Percentiles rank a stretch among this genome's conserved stretches.
Evolutionary conservation across 2,113 vertebrate genomes (phyloP).

Genomic region (Hippolais icterina): DNA sequence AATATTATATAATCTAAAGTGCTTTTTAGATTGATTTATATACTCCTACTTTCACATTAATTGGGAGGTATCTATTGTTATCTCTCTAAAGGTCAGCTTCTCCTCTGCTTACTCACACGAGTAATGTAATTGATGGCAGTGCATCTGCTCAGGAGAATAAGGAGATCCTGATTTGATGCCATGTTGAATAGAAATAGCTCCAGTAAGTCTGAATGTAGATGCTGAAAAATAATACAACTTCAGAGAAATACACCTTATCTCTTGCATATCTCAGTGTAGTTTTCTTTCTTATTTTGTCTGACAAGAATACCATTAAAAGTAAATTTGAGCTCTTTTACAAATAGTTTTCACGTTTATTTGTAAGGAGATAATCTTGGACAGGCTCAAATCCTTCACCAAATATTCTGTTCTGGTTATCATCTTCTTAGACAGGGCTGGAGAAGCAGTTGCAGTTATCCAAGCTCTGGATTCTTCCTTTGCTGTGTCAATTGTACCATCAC

Average conservation of each 20-base stretch:
- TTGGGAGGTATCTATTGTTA: conserved; percentile 40
- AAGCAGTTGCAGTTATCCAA: neutral
- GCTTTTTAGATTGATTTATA: conserved; percentile 58
- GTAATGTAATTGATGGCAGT: conserved; percentile 35
- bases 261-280: neutral
- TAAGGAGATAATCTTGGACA: neutral
- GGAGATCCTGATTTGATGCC: neutral
- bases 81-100: conserved; percentile 48
- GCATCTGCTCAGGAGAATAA: neutral
- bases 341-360: neutral
- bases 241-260: neutral
- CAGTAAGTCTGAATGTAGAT: neutral
- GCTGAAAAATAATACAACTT: neutral
- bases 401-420: neutral
- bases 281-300: neutral
- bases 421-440: neutral
- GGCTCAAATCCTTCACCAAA: neutral
- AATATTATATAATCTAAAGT: conserved; percentile 21
- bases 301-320: neutral
- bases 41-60: conserved; percentile 45
- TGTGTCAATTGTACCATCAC: neutral
- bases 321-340: neutral
- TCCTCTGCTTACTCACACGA: conserved; percentile 46
- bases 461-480: neutral
- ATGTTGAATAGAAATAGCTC: neutral